Percentiles rank a stretch among this genome's conserved stretches.
These are phyloP conservation scores for Ridgeia piscesae DNA, from an alignment of 1,140 invertebrate species.

Conservation along the genomic window DNA sequence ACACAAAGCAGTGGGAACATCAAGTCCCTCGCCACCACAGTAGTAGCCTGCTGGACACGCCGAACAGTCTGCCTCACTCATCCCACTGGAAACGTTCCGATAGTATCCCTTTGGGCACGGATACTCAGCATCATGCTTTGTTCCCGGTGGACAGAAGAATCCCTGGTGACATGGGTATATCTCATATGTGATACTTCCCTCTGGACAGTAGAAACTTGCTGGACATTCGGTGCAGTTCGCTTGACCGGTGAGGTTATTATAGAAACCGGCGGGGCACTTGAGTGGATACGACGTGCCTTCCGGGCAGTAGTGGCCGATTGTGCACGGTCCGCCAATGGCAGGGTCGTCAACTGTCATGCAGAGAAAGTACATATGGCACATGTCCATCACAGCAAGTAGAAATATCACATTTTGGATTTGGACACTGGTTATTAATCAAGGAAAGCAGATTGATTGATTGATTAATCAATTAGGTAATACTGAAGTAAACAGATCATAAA, in stretches of 20 bases:
- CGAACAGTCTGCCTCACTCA: slow-evolving; percentile 40
- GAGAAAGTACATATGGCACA: neutral
- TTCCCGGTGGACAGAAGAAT: slow-evolving; percentile 50
- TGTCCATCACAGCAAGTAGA: neutral
- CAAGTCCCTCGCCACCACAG: slow-evolving; percentile 15
- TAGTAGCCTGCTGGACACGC: slow-evolving; percentile 39
- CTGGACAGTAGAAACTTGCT: slow-evolving; percentile 48
- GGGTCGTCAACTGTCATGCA: slow-evolving; percentile 9
- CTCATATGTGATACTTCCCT: slow-evolving; percentile 47
- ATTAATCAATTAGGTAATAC: too few relatives aligned
- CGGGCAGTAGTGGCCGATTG: slow-evolving; percentile 49
- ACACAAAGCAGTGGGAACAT: slow-evolving; percentile 13
- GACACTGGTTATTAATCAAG: too few relatives aligned
- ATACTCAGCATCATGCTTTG: slow-evolving; percentile 36
- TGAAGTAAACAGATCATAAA: too few relatives aligned
- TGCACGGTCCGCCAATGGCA: slow-evolving; percentile 45
- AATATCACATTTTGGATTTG: neutral
- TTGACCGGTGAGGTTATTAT: slow-evolving; percentile 43
- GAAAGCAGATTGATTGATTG: too few relatives aligned
- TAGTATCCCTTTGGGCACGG: slow-evolving; percentile 50
- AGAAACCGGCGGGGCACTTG: slow-evolving; percentile 43
- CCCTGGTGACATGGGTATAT: slow-evolving; percentile 47
- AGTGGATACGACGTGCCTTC: slow-evolving; percentile 41
- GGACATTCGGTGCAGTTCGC: slow-evolving; percentile 44
- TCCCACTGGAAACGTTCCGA: slow-evolving; percentile 37